Evolutionary conservation across 2,888 invertebrate species (phyloP).

Genomic region (Gandaritis pyraliata): DNA sequence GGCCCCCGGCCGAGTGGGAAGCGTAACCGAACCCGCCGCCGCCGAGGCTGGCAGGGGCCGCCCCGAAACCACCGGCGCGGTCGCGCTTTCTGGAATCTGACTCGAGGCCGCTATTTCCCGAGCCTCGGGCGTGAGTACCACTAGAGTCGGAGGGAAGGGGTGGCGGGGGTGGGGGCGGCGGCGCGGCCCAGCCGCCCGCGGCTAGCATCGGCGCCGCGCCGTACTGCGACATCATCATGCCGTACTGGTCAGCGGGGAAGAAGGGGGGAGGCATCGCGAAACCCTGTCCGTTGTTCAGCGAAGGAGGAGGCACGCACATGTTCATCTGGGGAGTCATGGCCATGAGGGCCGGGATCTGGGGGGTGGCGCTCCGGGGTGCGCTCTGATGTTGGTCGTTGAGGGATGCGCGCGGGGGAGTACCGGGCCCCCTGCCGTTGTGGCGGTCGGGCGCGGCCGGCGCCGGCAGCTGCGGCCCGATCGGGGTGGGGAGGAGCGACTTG

Average conservation of each 20-base stretch:
- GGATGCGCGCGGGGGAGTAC: slow-evolving; percentile 47
- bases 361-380: slow-evolving; percentile 41
- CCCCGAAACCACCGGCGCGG: slow-evolving; percentile 50
- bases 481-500: slow-evolving; percentile 60
- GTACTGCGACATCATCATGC: slow-evolving; percentile 70
- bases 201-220: slow-evolving; percentile 52
- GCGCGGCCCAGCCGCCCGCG: slow-evolving; percentile 64
- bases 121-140: slow-evolving; percentile 68
- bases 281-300: slow-evolving; percentile 65
- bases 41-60: slow-evolving; percentile 37
- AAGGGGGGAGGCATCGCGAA: slow-evolving; percentile 71
- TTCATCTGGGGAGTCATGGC: slow-evolving; percentile 73
- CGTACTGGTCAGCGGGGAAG: slow-evolving; percentile 73
- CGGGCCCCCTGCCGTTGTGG: slow-evolving; percentile 52
- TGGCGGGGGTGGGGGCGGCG: slow-evolving; percentile 73
- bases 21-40: slow-evolving; percentile 41
- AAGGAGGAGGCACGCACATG: slow-evolving; percentile 67
- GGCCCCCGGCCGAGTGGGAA: slow-evolving; percentile 47
- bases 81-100: slow-evolving; percentile 79
- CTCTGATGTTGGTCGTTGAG: slow-evolving; percentile 10
- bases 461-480: slow-evolving; percentile 67
- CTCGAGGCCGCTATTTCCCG: slow-evolving; percentile 72
- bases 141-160: slow-evolving; percentile 63
- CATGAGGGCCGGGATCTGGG: slow-evolving; percentile 73
- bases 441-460: slow-evolving; percentile 45